These are phyloP conservation scores for Podotricha telesiphe DNA, from an alignment of 2,888 invertebrate species.

Conservation along the genomic window DNA sequence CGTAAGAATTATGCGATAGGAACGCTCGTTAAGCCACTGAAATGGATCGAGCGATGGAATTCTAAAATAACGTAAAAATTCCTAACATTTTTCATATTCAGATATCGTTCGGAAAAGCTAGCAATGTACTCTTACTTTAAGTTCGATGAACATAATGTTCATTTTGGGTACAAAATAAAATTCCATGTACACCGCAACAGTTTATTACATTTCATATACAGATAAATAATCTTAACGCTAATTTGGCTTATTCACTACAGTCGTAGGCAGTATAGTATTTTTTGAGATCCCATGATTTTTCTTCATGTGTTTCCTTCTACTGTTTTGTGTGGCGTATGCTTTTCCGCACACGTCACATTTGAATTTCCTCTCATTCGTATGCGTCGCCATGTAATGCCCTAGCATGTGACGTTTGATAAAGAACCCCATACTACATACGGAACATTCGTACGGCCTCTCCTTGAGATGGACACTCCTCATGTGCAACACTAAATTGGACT, in stretches of 20 bases:
- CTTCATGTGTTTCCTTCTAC: conserved; percentile 74
- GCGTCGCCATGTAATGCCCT: conserved; percentile 77
- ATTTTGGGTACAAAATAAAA: conserved; percentile 23
- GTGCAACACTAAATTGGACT: conserved; percentile 70
- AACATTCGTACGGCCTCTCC: conserved; percentile 73
- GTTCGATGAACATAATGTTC: not conserved
- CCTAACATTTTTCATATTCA: not conserved
- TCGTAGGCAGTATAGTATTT: conserved; percentile 43
- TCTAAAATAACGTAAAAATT: not conserved
- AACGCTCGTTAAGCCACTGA: not conserved
- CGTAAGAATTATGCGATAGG: conserved; percentile 1
- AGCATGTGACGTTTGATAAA: conserved; percentile 76
- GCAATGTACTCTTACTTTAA: not conserved
- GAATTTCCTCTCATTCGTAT: conserved; percentile 80
- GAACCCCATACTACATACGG: conserved; percentile 76
- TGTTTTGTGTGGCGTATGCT: conserved; percentile 77
- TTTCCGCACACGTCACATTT: conserved; percentile 85
- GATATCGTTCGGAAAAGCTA: not conserved
- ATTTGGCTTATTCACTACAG: conserved; percentile 31
- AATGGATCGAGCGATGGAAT: conserved; percentile 5
- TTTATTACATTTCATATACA: conserved; percentile 39
- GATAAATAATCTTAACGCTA: conserved; percentile 26
- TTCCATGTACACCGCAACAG: conserved; percentile 20
- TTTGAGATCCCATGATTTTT: conserved; percentile 69
- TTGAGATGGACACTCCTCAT: conserved; percentile 74